Percentiles rank a stretch among this genome's conserved stretches.
phyloP scores from a whole-genome alignment of 2,797 vertebrate species.

The Scarus forsteni region DNA sequence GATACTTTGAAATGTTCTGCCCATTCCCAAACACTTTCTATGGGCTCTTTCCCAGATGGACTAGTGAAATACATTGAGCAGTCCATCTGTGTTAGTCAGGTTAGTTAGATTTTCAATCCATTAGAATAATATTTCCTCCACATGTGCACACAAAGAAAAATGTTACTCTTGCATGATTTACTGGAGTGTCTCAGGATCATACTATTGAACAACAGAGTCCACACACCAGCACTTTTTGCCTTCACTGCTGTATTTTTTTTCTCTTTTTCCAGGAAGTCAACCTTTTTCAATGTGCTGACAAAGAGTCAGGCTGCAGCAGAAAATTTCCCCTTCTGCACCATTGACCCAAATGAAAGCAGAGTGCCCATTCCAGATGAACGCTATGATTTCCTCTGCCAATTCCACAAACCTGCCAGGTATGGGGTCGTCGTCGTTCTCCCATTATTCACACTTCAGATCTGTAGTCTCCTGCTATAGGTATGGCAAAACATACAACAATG shows the following conservation, averaged over 20 bases:
- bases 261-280: slow-evolving; percentile 91
- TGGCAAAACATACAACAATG: slow-evolving; percentile 63
- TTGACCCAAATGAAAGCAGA: slow-evolving; percentile 97
- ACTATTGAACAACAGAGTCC: slow-evolving; percentile 34
- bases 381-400: slow-evolving; percentile 94
- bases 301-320: slow-evolving; percentile 94
- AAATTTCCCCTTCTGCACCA: slow-evolving; percentile 97
- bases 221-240: slow-evolving; percentile 61
- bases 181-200: slow-evolving; percentile 48
- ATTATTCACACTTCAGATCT: slow-evolving; percentile 79
- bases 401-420: slow-evolving; percentile 95
- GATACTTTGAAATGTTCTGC: too few species aligned
- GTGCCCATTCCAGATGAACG: slow-evolving; percentile 94
- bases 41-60: too few species aligned
- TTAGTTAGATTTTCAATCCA: slow-evolving; percentile 39
- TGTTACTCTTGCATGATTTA: slow-evolving; percentile 46
- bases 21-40: too few species aligned
- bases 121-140: slow-evolving; percentile 48
- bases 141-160: slow-evolving; percentile 13
- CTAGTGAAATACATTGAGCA: too few species aligned
- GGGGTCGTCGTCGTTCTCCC: slow-evolving; percentile 74
- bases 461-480: slow-evolving; percentile 55
- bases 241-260: slow-evolving; percentile 72
- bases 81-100: too few species aligned
- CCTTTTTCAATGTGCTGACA: slow-evolving; percentile 95